A percentile compares a stretch with the other conserved stretches of the same genome.
Conservation (phyloP, 1,140 invertebrate genomes). For the Pissodes strobi region DNA sequence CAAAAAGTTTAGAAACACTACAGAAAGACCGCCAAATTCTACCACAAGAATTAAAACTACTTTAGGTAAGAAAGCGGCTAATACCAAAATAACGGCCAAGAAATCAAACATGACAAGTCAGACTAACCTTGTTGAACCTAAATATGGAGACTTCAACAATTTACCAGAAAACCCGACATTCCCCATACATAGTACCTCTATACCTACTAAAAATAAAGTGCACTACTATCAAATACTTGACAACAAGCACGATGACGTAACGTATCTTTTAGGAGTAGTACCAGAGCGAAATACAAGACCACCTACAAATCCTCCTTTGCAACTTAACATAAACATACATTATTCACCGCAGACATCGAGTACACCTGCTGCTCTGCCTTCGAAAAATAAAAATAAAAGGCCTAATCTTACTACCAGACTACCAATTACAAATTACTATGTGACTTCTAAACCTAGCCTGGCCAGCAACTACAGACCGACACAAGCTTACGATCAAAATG, state of each 20-base stretch:
- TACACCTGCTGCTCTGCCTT: conserved; percentile 10
- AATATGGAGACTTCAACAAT: conserved; percentile 11
- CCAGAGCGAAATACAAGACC: conserved; percentile 15
- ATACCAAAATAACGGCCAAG: not conserved
- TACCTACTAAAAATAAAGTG: not conserved
- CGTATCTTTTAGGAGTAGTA: conserved; percentile 36
- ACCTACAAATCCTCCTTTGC: conserved; percentile 23
- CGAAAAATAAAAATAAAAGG: conserved; percentile 31
- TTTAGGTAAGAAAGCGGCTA: not conserved
- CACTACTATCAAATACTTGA: not conserved
- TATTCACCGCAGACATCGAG: conserved; percentile 34
- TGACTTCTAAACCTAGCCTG: too few species aligned
- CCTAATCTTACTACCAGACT: conserved; percentile 19
- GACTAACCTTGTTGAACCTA: conserved; percentile 9
- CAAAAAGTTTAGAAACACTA: too few species aligned
- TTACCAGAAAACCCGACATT: conserved; percentile 33
- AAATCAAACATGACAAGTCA: not conserved
- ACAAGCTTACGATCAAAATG: not conserved
- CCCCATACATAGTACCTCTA: conserved; percentile 11
- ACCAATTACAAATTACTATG: too few species aligned
- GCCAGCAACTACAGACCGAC: conserved; percentile 3
- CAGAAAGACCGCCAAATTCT: too few species aligned
- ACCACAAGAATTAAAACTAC: too few species aligned
- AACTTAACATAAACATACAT: conserved; percentile 53
- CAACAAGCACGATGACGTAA: conserved; percentile 17